Base-by-base conservation (phyloP, 2,113 vertebrate species). In the Caranx ignobilis region DNA sequence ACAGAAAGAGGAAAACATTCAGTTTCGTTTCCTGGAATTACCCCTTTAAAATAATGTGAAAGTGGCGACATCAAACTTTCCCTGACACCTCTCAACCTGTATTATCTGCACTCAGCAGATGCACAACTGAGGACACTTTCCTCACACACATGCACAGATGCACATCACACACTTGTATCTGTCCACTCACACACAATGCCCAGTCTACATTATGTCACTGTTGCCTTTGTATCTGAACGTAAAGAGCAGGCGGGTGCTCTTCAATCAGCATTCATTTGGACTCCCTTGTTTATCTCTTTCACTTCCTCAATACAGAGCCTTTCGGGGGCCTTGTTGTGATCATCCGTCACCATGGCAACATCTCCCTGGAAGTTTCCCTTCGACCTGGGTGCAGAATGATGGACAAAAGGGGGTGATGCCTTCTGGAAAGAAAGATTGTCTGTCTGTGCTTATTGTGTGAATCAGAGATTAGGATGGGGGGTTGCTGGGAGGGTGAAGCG, bases 401-500 rank as follows among this genome's bases (percentile, higher is more conserved):
- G 37, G 54, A 91, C 91, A 89, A 89, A 83, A 60, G 82, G 73
- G 65, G 43, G 6, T 64, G 68, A 83, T 66, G 75, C 41, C 61
- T 68, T 83, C 71, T 79, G 69, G 73, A 64, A 48, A 75, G 74
- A 83, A 50, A 70, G 43, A 90, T 79, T 60, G 76, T 70, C 75
- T 15, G 72, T 65, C 79, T 86, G 85, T 73, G 75, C 41, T 65
- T 48, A 79, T 88, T 84, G 90, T 88, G 88, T 48, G 65, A 11
- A n/a, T 45, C 21, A 11, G 83, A 86, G 88, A 90, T 92, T 89
- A 92, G 83, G 56, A 55, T 50, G 59, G 65, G 31, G 34, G 16
- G 55, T 32, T 75, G 48, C 16, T 62, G 55, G 15, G 63, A 63
- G 54, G 50, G 21, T 16, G 6, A 39, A 39, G 16, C 21, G 48